Conservation (phyloP, 2,113 vertebrate genomes). For the Agapornis roseicollis region DNA sequence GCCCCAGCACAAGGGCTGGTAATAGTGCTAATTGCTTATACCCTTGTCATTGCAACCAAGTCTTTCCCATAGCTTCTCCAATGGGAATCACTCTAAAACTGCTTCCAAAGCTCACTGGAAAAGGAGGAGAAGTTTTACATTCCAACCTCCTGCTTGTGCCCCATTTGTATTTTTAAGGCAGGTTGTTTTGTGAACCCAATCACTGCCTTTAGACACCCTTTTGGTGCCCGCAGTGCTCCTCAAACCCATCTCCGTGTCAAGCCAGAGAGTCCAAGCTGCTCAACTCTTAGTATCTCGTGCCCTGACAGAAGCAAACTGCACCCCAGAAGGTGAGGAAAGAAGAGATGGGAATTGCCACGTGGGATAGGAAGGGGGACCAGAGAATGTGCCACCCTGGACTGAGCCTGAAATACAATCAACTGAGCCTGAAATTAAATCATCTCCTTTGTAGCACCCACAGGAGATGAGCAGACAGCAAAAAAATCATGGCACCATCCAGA, state of each 20-base stretch:
- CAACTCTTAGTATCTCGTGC: not conserved
- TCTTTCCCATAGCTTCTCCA: not conserved
- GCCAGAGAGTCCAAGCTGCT: not conserved
- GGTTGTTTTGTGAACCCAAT: not conserved
- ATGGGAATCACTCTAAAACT: not conserved
- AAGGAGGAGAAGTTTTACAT: no score
- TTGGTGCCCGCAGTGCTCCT: not conserved
- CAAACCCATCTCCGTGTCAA: not conserved
- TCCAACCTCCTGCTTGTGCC: not conserved
- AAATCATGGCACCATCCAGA: not conserved
- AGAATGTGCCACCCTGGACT: not conserved
- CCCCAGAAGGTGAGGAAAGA: not conserved
- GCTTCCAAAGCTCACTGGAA: not conserved
- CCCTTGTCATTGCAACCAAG: not conserved
- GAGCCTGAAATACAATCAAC: not conserved
- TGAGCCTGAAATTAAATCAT: no score
- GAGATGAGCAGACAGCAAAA: not conserved
- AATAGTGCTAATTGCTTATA: not conserved
- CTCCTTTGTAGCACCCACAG: not conserved
- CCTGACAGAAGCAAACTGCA: not conserved
- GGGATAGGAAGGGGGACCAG: not conserved
- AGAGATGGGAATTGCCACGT: not conserved
- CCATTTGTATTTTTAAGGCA: not conserved
- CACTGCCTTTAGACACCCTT: not conserved
- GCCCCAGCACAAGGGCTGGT: not conserved